Evolutionary conservation across 2,888 invertebrate species (phyloP), one percentile per base, ranked within the genome.

Genomic region (Halictus ligatus): DNA sequence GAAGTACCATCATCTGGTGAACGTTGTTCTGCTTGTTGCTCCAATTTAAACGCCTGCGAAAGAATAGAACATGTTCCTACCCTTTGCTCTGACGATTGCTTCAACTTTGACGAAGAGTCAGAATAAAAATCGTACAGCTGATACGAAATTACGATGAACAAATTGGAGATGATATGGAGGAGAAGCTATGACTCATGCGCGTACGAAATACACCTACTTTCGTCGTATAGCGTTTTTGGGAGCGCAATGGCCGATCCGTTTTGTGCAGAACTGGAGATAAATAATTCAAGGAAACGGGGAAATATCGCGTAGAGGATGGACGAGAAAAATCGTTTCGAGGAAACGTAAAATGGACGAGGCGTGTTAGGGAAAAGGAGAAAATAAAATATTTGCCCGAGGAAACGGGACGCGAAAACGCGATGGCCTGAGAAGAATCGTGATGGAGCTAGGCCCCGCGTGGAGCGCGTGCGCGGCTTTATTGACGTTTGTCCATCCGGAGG

Each of bases 381-480:
- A 81, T 84, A 84, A 88, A 87, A 40, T 40, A 21, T 80, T 77
- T 29, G 79, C 73, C 48, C 35, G 72, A 29, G 25, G 54, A 88
- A 87, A 86, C 58, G 74, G 79, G 80, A 80, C 79, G 77, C 69
- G 86, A 83, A 85, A 76, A 75, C 76, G 73, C 72, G 83, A 80
- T 81, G 75, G 73, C 54, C 80, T 6, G 76, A 58, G 84, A 67
- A 81, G 82, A 78, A 75, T 67, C 46, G 21, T 58, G 82, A 67
- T 69, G 60, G 74, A 77, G 77, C 81, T 74, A 75, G 79, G 74
- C 10, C 13, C 10, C 13, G 50, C 35, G 78, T 18, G 54, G 74
- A 60, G 94, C 94, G 94, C 94, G 91, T 90, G 94, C 94, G 93
- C 93, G 90, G 84, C 89, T 88, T 91, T 94, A 94, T 94, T 94